Percentiles rank a stretch among this genome's conserved stretches.
Evolutionary conservation across 1,140 invertebrate species (phyloP).

Genomic region (Bombus haemorrhoidalis): DNA sequence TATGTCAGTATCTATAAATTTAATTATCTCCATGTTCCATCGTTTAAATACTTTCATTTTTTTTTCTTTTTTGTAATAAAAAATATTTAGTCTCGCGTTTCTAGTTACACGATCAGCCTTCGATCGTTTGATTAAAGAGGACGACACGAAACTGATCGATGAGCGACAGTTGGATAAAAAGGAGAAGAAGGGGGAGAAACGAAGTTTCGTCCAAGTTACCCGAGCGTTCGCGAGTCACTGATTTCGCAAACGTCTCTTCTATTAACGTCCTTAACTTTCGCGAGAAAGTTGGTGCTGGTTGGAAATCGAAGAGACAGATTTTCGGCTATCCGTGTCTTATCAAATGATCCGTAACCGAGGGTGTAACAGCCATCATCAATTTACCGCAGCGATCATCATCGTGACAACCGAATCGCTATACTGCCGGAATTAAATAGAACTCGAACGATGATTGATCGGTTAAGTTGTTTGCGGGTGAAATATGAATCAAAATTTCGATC

Average conservation of each 20-base stretch:
- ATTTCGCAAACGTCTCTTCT: conserved; percentile 17
- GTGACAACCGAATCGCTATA: conserved; percentile 15
- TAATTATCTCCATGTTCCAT: not conserved
- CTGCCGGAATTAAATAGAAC: not conserved
- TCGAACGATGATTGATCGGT: conserved; percentile 24
- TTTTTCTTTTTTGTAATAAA: not conserved
- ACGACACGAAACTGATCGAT: not conserved
- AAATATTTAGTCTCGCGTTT: not conserved
- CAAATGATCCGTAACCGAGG: conserved; percentile 26
- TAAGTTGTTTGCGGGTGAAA: conserved; percentile 1
- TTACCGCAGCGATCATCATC: not conserved
- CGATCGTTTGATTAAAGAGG: not conserved
- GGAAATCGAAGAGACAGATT: conserved; percentile 28
- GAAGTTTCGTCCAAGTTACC: conserved; percentile 8
- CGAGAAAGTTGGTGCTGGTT: not conserved
- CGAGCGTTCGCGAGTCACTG: not conserved
- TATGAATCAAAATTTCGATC: conserved; percentile 13
- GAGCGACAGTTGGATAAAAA: not conserved
- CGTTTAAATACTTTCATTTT: not conserved
- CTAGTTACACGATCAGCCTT: not conserved
- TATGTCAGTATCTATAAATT: not conserved
- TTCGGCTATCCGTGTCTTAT: not conserved
- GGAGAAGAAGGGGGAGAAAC: not conserved
- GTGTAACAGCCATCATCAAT: conserved; percentile 4
- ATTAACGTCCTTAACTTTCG: conserved; percentile 22